phyloP scores from a whole-genome alignment of 1,140 invertebrate genomes.

The Diuraphis noxia region DNA sequence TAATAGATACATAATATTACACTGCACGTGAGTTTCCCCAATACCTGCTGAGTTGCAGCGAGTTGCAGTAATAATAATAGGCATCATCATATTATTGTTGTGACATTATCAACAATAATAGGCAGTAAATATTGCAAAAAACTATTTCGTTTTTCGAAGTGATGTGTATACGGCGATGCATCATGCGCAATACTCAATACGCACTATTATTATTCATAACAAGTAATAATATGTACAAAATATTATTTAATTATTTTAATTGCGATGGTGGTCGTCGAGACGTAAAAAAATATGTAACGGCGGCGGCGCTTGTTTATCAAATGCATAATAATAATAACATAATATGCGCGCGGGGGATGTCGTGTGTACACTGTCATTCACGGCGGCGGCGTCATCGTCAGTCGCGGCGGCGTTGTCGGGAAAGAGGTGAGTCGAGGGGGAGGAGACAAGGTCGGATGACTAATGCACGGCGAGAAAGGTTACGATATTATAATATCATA shows the following conservation, averaged over 20 bases:
- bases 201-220: neutral
- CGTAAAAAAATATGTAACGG: neutral
- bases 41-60: neutral
- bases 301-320: neutral
- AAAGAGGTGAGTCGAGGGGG: neutral
- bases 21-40: neutral
- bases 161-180: neutral
- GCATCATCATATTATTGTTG: neutral
- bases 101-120: neutral
- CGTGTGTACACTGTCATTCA: neutral
- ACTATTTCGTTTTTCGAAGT: neutral
- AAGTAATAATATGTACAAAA: neutral
- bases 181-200: neutral
- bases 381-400: neutral
- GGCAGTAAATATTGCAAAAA: neutral
- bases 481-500: neutral
- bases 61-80: neutral
- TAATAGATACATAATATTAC: neutral
- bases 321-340: neutral
- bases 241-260: conserved; percentile 9
- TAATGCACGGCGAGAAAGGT: conserved; percentile 33
- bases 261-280: neutral
- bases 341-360: neutral
- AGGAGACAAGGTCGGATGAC: conserved; percentile 51
- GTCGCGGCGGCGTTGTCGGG: neutral